Percentiles rank a stretch among this genome's conserved stretches.
Evolutionary conservation across 1,140 invertebrate genomes (phyloP).

Genomic region (Vanessa tameamea): DNA sequence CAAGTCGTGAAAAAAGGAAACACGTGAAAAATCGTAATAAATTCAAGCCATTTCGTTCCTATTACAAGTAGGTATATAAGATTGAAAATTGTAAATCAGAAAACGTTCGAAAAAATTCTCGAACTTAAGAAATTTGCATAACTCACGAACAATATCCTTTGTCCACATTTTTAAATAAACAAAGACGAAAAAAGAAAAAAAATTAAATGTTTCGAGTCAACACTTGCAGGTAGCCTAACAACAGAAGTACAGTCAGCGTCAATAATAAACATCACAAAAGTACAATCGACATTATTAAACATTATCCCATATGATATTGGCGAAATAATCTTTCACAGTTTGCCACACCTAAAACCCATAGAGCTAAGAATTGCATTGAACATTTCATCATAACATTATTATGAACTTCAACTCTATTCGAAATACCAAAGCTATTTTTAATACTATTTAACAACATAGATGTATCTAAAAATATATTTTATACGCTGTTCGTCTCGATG

Average conservation of each 20-base stretch:
- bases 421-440: too few species aligned
- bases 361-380: too few species aligned
- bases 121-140: conserved; percentile 44
- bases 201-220: conserved; percentile 18
- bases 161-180: conserved; percentile 41
- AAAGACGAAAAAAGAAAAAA: conserved; percentile 31
- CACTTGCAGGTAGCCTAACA: conserved; percentile 28
- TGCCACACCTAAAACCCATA: too few species aligned
- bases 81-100: neutral
- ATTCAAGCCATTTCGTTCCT: neutral
- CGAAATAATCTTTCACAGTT: neutral
- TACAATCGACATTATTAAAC: too few species aligned
- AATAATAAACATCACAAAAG: neutral
- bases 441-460: too few species aligned
- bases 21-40: neutral
- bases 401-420: too few species aligned
- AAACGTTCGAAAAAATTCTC: conserved; percentile 9
- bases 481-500: too few species aligned
- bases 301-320: too few species aligned
- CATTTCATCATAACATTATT: too few species aligned
- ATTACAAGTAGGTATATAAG: neutral
- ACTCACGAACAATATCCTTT: conserved; percentile 39
- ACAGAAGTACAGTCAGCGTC: neutral
- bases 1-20: too few species aligned
- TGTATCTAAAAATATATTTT: too few species aligned